Evolutionary conservation across 2,797 vertebrate species (phyloP), one percentile per base, ranked within the genome.

Genomic region (Rhodeus uyekii): DNA sequence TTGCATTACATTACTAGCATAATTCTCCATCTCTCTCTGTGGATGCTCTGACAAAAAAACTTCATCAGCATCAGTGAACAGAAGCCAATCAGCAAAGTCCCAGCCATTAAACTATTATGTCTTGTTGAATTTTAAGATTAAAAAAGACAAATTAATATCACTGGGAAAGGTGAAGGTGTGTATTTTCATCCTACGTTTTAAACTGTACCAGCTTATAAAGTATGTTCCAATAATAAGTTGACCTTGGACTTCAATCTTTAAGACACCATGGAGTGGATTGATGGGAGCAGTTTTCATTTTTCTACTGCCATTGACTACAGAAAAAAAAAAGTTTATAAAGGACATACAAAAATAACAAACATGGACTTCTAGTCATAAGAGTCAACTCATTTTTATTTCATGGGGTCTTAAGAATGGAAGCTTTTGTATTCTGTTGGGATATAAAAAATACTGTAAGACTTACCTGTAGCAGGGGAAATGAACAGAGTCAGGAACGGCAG

Each of bases 401-500:
- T 18, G 4, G 22, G 16, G 34, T 27, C 24, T 39, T 74, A 74
- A 27, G 34, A 74, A 74, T 27, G 8, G 13, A 74, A 58, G 34
- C 13, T 13, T 53, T 19, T 36, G 16, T 36, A 27, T 19, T 48
- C 3, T 27, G 22, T 72, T 36, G 12, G 60, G 2, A 72, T 64
- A 9, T 9, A 74, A 74, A 13, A 27, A 22, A 63, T 9, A 14
- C 29, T 27, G 24, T 22, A 36, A 61, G 68, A 81, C 79, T 81
- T 64, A 81, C 79, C 79, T 81, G 58, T n/a, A 81, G 55, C 34
- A 64, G 16, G 13, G 4, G 16, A 32, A 39, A 74, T 53, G 24
- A 32, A 46, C 16, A 19, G 14, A 48, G 14, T 27, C 39, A 48
- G 58, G 55, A 63, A 42, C 14, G 39, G 69, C 58, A 64, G 44